Base-by-base conservation (phyloP, 2,797 vertebrate species). In the Helostoma temminkii region DNA sequence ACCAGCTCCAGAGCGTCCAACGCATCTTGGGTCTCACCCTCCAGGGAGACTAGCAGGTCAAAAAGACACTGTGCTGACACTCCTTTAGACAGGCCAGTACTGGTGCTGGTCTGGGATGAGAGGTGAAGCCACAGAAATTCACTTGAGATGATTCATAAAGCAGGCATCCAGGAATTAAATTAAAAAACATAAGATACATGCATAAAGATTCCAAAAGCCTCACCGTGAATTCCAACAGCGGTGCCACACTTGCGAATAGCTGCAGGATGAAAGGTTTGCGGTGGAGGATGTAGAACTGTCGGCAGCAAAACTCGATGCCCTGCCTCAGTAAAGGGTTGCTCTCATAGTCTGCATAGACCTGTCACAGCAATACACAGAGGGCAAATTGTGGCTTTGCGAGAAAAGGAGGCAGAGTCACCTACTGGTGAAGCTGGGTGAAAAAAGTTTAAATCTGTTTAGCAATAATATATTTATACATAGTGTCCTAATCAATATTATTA, bases 11-110 rank as follows among this genome's bases (percentile, higher is more conserved):
- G 88, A 77, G 98, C 98, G 25, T 99, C 97, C 80, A 99, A 88
- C 24, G 94, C 92, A 18, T 99, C 98, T 7, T 90, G 89, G n/a
- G 96, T 97, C 69, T 99, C 98, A 12, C 96, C 95, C 79, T 99
- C 98, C 79, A 99, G 91, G 52, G 97, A 99, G 50, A 98, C 95
- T 60, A 99, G 92, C 81, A 99, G 93, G 88, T 99, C 97, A 79
- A 99, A 99, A 9, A 99, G 93, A 87, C 98, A 99, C 90, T 99
- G 98, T 47, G 98, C 95, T 0, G 98, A 99, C 70, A 99, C 97
- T 0, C 97, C 97, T 91, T 99, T 99, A 32, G 91, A 94, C 63
- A 95, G 86, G 22, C 96, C 95, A 0, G 93, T 96, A 55, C 92
- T 96, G 57, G 96, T 88, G 83, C 91, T 93, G 48, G 92, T 94